Evolutionary conservation across 2,113 vertebrate species (phyloP).

Genomic region (Brachyhypopomus occidentalis): DNA sequence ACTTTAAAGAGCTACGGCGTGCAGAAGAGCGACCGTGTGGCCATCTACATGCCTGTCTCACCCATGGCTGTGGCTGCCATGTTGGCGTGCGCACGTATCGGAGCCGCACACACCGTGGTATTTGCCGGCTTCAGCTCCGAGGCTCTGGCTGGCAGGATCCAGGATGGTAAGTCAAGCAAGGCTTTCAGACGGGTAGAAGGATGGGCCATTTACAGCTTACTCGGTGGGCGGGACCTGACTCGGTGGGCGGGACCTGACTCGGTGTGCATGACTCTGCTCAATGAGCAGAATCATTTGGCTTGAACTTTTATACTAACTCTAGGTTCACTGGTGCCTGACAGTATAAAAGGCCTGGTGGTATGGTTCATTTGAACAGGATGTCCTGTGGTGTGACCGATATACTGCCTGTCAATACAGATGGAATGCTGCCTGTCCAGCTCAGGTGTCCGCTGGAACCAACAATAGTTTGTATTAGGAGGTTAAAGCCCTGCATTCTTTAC

Average conservation of each 20-base stretch:
- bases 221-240: too few relatives aligned
- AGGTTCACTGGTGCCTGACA: too few relatives aligned
- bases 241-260: too few relatives aligned
- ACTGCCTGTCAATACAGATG: too few relatives aligned
- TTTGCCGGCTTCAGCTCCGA: constrained; percentile 92
- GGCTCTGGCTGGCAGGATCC: constrained; percentile 85
- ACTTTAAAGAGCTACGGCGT: constrained; percentile 84
- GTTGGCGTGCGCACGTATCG: constrained; percentile 89
- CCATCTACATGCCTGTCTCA: constrained; percentile 88
- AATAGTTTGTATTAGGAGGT: too few relatives aligned
- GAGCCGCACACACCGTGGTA: constrained; percentile 85
- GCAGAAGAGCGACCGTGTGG: constrained; percentile 83
- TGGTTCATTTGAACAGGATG: neutral
- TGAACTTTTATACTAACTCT: too few relatives aligned
- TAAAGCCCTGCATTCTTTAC: too few relatives aligned
- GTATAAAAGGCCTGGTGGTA: neutral
- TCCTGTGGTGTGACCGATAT: neutral
- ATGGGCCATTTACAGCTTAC: neutral
- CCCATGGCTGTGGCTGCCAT: constrained; percentile 86
- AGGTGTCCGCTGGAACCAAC: too few relatives aligned
- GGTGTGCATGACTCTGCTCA: too few relatives aligned
- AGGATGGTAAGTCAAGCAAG: constrained; percentile 79
- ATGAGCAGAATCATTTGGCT: too few relatives aligned
- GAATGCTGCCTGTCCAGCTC: too few relatives aligned
- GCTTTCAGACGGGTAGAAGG: neutral